Conservation (phyloP, 2,888 invertebrate genomes). For the Oeneis ivallda region DNA sequence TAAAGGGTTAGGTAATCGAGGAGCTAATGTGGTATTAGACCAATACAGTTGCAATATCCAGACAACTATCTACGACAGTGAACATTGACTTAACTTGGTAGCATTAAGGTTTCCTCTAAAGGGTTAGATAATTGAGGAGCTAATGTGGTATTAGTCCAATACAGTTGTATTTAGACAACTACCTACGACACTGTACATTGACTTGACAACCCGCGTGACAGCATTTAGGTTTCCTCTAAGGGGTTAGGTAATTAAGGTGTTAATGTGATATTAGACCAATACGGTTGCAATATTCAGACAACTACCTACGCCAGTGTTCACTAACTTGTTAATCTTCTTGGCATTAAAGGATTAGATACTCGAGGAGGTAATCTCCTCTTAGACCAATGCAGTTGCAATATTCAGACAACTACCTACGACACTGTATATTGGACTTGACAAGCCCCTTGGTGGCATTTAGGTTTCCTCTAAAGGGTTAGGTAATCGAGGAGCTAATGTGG, state of each 20-base stretch:
- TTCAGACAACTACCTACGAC: constrained; percentile 32
- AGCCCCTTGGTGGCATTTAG: constrained; percentile 42
- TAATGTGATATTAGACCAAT: constrained; percentile 41
- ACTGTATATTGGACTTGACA: constrained; percentile 21
- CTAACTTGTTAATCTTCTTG: too few species aligned
- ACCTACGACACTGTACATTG: too few species aligned
- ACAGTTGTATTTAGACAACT: too few species aligned
- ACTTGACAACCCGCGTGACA: constrained; percentile 37
- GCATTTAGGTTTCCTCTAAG: constrained; percentile 44
- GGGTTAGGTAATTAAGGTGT: too few species aligned
- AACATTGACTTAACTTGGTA: constrained; percentile 32
- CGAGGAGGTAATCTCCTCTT: constrained; percentile 37
- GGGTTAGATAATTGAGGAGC: too few species aligned
- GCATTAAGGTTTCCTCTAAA: constrained; percentile 44
- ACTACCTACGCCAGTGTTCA: constrained; percentile 32
- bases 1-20: constrained; percentile 41
- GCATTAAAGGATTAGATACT: too few species aligned
- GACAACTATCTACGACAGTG: constrained; percentile 32
- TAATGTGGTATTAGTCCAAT: too few species aligned
- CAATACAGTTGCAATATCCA: constrained; percentile 41
- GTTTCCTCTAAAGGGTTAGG: constrained; percentile 43
- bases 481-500: constrained; percentile 38
- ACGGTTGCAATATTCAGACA: constrained; percentile 14
- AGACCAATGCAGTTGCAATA: constrained; percentile 31
- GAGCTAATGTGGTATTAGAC: constrained; percentile 37